Base-by-base conservation (phyloP, 2,888 invertebrate genomes). In the Drosophila picticornis region DNA sequence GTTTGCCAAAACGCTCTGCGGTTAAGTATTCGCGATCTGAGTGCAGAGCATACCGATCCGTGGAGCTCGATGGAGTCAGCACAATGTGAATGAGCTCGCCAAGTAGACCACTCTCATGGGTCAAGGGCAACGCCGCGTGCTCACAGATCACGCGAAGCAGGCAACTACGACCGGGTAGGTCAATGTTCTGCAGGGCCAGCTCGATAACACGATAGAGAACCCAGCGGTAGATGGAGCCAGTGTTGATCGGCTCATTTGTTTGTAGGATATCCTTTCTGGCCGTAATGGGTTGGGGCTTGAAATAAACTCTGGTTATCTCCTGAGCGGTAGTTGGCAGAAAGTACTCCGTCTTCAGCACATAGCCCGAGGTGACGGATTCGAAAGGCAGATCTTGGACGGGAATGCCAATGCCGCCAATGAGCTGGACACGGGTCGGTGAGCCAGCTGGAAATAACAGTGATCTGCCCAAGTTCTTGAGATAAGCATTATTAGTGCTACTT, bases 121-220 rank as follows among this genome's bases (percentile, higher is more conserved):
- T 94, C 88, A 97, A 95, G 59, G 96, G 95, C 72, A 95, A 94
- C 83, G 95, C 95, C 0, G 97, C 95, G 34, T 96, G 95, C 92
- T 97, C 96, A 91, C 97, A 97, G 91, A 97, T 96, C 79, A 96
- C 95, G 83, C 96, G 95, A 76, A 97, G 93, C 81, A 97, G 92
- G 93, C 97, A 97, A 43, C 95, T 95, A 77, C 95, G 94, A 9
- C 96, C 96, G 63, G 95, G 94, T 80, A 95, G 94, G 19, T 95
- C 95, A 83, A 95, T 94, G 88, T 96, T 96, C 46, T 90, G 77
- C 27, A 92, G 69, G 4, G 91, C 59, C 67, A 85, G 84, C 78
- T 93, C 93, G 38, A 93, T 85, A 58, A 87, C 87, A 7, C 84
- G 90, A 69, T 93, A 93, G 25, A 92, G 76, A 31, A 88, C 77